Evolutionary conservation across 1,140 invertebrate genomes (phyloP).

Genomic region (Zaprionus tsacasi): DNA sequence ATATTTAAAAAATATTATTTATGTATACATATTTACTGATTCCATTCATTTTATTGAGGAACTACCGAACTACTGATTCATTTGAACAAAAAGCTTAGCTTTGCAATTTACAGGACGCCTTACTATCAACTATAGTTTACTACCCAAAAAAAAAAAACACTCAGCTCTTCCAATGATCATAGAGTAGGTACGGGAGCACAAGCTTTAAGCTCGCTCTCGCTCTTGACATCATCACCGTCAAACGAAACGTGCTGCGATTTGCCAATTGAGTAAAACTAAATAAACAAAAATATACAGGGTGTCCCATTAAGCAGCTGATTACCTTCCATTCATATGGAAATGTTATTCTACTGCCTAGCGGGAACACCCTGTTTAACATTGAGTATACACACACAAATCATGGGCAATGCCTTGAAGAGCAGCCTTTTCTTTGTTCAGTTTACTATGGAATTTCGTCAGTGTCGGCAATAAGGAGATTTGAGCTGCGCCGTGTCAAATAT

Average conservation of each 20-base stretch:
- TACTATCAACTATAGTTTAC: not conserved
- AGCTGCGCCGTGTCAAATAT: no score
- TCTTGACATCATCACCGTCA: constrained; percentile 14
- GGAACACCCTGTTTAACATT: not conserved
- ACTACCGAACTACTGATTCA: not conserved
- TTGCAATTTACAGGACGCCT: not conserved
- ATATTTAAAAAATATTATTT: no score
- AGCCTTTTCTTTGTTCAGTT: constrained; percentile 23
- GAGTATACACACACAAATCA: not conserved
- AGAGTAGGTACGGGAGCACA: no score
- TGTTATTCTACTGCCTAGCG: no score
- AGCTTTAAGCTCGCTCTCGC: not conserved
- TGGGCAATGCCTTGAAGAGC: no score
- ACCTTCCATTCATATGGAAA: no score
- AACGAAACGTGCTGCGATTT: not conserved
- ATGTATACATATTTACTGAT: no score
- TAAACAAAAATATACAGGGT: not conserved
- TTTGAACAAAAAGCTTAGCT: not conserved
- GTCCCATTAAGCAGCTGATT: not conserved
- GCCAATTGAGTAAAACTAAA: not conserved
- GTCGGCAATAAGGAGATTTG: constrained; percentile 47
- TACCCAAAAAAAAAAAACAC: no score
- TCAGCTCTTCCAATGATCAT: no score
- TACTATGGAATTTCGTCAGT: not conserved
- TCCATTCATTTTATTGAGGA: no score